Percentiles rank a stretch among this genome's conserved stretches.
Evolutionary conservation across 2,888 invertebrate species (phyloP).

Genomic region (Sussaba pulchella): DNA sequence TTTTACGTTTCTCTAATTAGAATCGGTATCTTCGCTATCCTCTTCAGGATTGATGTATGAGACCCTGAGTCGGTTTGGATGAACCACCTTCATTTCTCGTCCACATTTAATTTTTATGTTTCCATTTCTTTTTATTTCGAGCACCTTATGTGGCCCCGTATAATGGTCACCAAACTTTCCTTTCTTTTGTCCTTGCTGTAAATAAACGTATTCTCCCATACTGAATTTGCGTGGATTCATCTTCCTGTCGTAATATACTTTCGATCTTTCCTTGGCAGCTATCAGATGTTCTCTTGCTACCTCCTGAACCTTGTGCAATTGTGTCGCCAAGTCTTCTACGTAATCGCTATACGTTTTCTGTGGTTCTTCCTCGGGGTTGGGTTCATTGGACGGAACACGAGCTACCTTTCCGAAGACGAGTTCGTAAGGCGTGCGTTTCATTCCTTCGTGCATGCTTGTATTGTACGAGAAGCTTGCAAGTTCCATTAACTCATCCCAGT

Average conservation of each 20-base stretch:
- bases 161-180: conserved; percentile 60
- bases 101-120: conserved; percentile 39
- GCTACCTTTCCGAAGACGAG: conserved; percentile 44
- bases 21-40: too few relatives aligned
- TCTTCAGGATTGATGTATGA: too few relatives aligned
- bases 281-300: conserved; percentile 54
- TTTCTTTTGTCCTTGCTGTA: conserved; percentile 51
- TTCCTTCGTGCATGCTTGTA: background rate
- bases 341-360: background rate
- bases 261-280: conserved; percentile 54
- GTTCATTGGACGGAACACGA: conserved; percentile 24
- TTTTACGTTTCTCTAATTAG: too few relatives aligned
- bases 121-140: conserved; percentile 48
- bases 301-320: conserved; percentile 36
- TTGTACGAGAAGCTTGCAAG: background rate
- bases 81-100: too few relatives aligned
- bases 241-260: conserved; percentile 56
- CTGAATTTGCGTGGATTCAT: conserved; percentile 48
- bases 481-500: background rate
- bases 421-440: conserved; percentile 38
- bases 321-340: background rate
- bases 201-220: conserved; percentile 57
- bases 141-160: conserved; percentile 56
- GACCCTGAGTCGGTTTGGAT: too few relatives aligned
- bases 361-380: background rate